Evolutionary conservation across 2,113 vertebrate species (phyloP).

Genomic region (Sula dactylatra): DNA sequence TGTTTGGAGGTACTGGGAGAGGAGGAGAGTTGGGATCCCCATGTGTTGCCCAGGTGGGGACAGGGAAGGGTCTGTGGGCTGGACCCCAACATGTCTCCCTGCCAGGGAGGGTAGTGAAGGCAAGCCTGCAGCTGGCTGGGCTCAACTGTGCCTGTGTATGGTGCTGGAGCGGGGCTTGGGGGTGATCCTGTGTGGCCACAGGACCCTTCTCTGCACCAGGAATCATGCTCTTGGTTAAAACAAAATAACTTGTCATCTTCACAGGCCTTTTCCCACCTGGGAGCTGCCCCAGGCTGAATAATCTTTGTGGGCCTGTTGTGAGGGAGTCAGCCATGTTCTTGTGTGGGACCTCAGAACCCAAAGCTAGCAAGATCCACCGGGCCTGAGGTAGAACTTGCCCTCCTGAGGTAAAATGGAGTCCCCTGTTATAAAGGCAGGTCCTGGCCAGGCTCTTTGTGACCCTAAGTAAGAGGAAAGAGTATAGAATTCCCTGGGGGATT

Average conservation of each 20-base stretch:
- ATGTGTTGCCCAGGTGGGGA: too few relatives aligned
- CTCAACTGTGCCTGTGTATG: fast-evolving
- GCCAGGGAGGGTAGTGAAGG: neutral
- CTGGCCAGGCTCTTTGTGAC: neutral
- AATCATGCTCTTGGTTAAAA: neutral
- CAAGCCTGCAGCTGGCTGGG: neutral
- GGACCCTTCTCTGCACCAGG: neutral
- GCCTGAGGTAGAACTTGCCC: neutral
- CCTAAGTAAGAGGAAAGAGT: fast-evolving
- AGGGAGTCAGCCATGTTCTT: too few relatives aligned
- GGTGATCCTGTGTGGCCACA: neutral
- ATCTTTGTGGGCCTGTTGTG: neutral
- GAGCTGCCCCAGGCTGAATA: neutral
- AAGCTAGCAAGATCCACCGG: neutral
- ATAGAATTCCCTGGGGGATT: fast-evolving
- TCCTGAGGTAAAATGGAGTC: neutral
- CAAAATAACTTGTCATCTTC: neutral
- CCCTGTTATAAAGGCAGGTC: neutral
- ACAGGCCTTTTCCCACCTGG: neutral
- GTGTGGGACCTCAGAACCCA: too few relatives aligned
- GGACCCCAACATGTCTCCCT: fast-evolving
- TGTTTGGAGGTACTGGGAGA: neutral
- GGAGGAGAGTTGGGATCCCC: neutral
- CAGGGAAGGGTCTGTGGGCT: neutral
- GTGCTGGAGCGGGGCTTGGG: neutral